Base-by-base conservation (phyloP, 2,113 vertebrate genomes). In the Elgaria multicarinata region DNA sequence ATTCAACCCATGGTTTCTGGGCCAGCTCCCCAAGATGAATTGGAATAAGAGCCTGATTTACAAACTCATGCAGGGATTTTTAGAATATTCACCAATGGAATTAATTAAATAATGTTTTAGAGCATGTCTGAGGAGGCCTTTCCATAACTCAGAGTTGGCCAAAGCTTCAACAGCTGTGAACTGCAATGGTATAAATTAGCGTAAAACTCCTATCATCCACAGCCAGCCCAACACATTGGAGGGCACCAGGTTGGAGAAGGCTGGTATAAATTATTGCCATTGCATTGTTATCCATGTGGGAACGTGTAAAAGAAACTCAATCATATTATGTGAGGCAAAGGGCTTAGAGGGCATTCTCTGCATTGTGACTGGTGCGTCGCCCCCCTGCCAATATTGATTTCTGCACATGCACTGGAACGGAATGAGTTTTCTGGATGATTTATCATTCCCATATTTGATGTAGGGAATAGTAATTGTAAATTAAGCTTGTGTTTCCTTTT, bases 381-480 rank as follows among this genome's bases (percentile, higher is more conserved):
- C 79, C 87, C 91, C 74, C 46, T 94, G 93, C 75, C 87, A 84
- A 28, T 88, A 77, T 1, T 84, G 67, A 71, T 71, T 88, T 88
- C 82, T 64, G 87, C 24, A 82, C 71, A 85, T 92, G 31, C 86
- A 91, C 46, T 81, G 87, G 90, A 94, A 91, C 89, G 75, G 62
- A 36, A 33, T 76, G 44, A 92, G 84, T 87, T 90, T 93, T 89
- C 89, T 86, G 46, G 46, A 55, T 79, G 78, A 88, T 94, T 93
- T 89, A 90, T 90, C 71, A 78, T 42, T 94, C 90, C 74, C 86
- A 76, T 92, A 86, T 91, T 83, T 89, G 94, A 88, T 66, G 89
- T 90, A 94, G 94, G 85, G 79, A 93, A 87, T 79, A 92, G 94
- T 74, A 94, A 90, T 69, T 71, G 93, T 94, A 93, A 91, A 92